Conservation (phyloP, 2,113 vertebrate species). For the Channa maculata region DNA sequence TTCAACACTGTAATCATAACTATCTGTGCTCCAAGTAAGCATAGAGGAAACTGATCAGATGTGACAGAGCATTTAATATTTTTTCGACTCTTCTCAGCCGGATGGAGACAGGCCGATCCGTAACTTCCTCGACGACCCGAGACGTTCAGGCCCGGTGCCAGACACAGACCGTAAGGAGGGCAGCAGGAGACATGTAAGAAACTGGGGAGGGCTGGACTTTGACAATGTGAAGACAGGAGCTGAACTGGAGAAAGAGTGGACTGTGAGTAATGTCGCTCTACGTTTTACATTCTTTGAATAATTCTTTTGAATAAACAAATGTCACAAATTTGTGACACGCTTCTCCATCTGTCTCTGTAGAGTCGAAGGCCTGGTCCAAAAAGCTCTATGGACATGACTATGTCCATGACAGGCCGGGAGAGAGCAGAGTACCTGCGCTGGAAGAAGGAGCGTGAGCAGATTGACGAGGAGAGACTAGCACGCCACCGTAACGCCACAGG, state of each 20-base stretch:
- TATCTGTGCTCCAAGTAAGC: background rate
- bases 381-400: slow-evolving; percentile 88
- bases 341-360: slow-evolving; percentile 46
- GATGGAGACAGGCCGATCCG: slow-evolving; percentile 89
- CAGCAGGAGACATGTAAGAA: slow-evolving; percentile 90
- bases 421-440: slow-evolving; percentile 92
- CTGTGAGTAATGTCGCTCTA: slow-evolving; percentile 65
- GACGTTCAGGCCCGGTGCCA: slow-evolving; percentile 84
- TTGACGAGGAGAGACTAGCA: slow-evolving; percentile 90
- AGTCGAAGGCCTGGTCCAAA: slow-evolving; percentile 79
- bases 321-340: background rate
- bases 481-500: slow-evolving; percentile 92
- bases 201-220: slow-evolving; percentile 95
- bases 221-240: slow-evolving; percentile 89
- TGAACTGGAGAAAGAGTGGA: slow-evolving; percentile 87
- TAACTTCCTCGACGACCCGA: slow-evolving; percentile 92
- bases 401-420: slow-evolving; percentile 95
- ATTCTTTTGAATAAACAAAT: too few species aligned
- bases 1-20: background rate
- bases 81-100: slow-evolving; percentile 59
- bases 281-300: background rate
- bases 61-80: background rate
- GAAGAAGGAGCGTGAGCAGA: slow-evolving; percentile 94
- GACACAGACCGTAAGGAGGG: slow-evolving; percentile 88
- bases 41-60: background rate